phyloP scores from a whole-genome alignment of 2,888 invertebrate species.

The Drepanosiphum platanoidis region DNA sequence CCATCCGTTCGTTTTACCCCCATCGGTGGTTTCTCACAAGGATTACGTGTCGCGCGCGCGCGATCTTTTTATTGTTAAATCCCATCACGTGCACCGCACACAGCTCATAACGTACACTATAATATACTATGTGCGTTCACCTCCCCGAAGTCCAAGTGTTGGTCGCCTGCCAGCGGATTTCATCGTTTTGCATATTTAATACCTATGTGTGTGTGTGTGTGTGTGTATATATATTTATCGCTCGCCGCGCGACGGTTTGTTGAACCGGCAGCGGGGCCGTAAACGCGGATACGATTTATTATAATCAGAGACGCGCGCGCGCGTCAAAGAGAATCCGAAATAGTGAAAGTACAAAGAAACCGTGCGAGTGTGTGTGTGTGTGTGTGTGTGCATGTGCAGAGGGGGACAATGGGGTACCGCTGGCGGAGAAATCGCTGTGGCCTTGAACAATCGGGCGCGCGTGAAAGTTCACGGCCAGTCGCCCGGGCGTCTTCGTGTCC shows the following conservation, averaged over 20 bases:
- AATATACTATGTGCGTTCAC: not conserved
- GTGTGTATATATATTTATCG: no score
- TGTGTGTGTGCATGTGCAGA: not conserved
- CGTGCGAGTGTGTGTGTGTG: not conserved
- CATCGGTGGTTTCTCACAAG: slow-evolving; percentile 52
- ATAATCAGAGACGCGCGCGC: slow-evolving; percentile 29
- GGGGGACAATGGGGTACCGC: slow-evolving; percentile 43
- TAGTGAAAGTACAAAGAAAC: slow-evolving; percentile 56
- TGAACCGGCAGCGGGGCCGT: not conserved
- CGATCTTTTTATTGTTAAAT: not conserved
- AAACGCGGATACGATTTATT: slow-evolving; percentile 41
- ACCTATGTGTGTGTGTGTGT: not conserved
- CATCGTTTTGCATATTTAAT: slow-evolving; percentile 1
- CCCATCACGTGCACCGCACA: not conserved
- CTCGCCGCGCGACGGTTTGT: not conserved
- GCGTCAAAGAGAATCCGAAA: slow-evolving; percentile 47
- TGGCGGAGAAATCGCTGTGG: slow-evolving; percentile 60
- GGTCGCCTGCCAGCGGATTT: slow-evolving; percentile 20
- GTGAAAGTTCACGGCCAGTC: slow-evolving; percentile 61
- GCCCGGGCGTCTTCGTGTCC: slow-evolving; percentile 55
- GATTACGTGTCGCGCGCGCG: slow-evolving; percentile 40
- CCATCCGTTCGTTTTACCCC: slow-evolving; percentile 60
- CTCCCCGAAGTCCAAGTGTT: slow-evolving; percentile 17
- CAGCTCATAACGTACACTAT: no score
- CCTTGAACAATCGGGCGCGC: slow-evolving; percentile 57